Base-by-base conservation (phyloP, 2,113 vertebrate genomes). In the Xiphias gladius region DNA sequence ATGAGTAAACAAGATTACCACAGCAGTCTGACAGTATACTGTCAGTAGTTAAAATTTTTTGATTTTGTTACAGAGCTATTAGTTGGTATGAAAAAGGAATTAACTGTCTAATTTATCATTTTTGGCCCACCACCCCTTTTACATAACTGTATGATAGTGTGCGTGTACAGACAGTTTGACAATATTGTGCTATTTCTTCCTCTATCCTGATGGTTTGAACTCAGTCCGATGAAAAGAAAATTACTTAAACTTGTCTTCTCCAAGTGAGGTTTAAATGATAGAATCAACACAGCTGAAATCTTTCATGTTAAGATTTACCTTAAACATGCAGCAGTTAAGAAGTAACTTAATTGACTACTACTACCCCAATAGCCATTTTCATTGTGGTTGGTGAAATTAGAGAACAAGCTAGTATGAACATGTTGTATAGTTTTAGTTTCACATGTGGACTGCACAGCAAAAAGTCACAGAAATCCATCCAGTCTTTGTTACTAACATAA, bases 401-500 rank as follows among this genome's bases (percentile, higher is more conserved):
- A 14, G 20, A 20, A 20, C 50, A 24, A 30, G 20, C 16, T 58
- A 19, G 32, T 24, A 22, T 30, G 0, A 68, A 22, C 5, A 19
- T 35, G 16, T 35, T 37, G 9, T 30, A 2, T 22, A 19, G 35
- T 41, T 7, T 54, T 46, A n/a, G 37, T 57, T 63, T 70, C 17
- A 32, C 2, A 35, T 28, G 35, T 55, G 30, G 20, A 46, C 50
- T 17, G 63, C 62, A 57, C 35, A 46, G 20, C n/a, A 39, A 39
- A 7, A 12, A 41, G 8, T 22, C 5, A n/a, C 28, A 63, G 1
- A 35, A 22, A 7, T 57, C 58, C 50, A 50, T 2, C n/a, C 14
- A 9, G 46, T 57, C 32, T 48, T 35, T 76, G 48, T 58, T 19
- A 10, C 46, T 79, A 82, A 90, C 58, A 1, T n/a, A 35, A 0